Percentiles rank a stretch among this genome's conserved stretches.
These are phyloP conservation scores for Aplidium turbinatum DNA, from an alignment of 23 tunicate genomes.

Conservation along the genomic window DNA sequence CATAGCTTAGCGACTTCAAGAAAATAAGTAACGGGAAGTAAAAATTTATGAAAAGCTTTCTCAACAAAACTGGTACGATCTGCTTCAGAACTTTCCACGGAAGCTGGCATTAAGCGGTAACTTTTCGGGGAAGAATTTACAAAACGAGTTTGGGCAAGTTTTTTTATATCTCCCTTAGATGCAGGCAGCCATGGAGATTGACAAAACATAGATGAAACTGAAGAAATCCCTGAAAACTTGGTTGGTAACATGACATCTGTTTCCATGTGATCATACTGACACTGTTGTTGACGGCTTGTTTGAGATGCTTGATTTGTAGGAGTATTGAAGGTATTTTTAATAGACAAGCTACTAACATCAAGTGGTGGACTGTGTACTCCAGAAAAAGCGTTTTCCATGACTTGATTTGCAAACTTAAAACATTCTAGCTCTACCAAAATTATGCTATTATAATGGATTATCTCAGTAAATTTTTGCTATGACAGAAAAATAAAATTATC, in stretches of 20 bases:
- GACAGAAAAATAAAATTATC: no score
- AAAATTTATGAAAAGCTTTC: conserved; percentile 79
- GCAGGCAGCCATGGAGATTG: conserved; percentile 64
- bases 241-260: background rate
- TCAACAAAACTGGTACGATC: conserved; percentile 95
- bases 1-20: conserved; percentile 90
- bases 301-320: conserved; percentile 23
- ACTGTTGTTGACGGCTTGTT: no score
- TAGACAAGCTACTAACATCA: conserved; percentile 13
- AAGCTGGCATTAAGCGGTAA: conserved; percentile 88
- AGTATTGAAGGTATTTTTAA: background rate
- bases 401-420: no score
- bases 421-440: no score
- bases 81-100: conserved; percentile 67
- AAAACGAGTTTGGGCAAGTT: conserved; percentile 74
- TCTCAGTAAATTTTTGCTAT: no score
- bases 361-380: background rate
- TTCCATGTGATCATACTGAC: no score
- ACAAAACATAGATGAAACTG: background rate
- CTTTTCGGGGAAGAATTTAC: conserved; percentile 94
- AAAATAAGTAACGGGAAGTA: conserved; percentile 65
- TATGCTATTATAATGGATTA: no score
- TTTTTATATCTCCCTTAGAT: conserved; percentile 81
- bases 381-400: no score
- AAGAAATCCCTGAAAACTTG: background rate